Conservation (phyloP, 2,797 vertebrate species). For the Lithobates sylvaticus region DNA sequence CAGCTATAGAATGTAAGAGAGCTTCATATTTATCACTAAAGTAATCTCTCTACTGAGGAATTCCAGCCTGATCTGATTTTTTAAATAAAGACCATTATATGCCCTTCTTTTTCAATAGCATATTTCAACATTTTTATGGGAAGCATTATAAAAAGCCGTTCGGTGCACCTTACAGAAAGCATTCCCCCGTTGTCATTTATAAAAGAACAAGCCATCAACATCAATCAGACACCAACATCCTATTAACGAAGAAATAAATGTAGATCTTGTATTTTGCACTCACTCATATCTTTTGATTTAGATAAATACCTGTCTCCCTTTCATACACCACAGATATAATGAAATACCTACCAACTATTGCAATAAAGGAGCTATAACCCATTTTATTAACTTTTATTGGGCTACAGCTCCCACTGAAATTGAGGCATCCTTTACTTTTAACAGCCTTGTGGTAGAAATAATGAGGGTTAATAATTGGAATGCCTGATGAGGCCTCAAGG, state of each 20-base stretch:
- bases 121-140: constrained; percentile 58
- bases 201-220: constrained; percentile 14
- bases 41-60: constrained; percentile 53
- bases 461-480: constrained; percentile 47
- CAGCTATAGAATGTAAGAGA: constrained; percentile 59
- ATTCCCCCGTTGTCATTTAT: constrained; percentile 57
- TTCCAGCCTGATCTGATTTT: constrained; percentile 52
- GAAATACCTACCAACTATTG: constrained; percentile 22
- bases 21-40: constrained; percentile 51
- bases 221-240: constrained; percentile 40
- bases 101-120: constrained; percentile 45
- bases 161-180: constrained; percentile 53
- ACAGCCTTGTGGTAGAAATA: constrained; percentile 35
- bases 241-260: constrained; percentile 37
- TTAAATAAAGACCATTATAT: constrained; percentile 45
- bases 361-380: constrained; percentile 29
- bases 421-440: constrained; percentile 39
- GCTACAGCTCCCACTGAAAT: constrained; percentile 18
- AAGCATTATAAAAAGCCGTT: constrained; percentile 21
- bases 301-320: constrained; percentile 39
- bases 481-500: constrained; percentile 45
- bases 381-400: constrained; percentile 52
- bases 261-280: constrained; percentile 27
- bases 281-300: constrained; percentile 43
- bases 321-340: constrained; percentile 24